These are phyloP conservation scores for Corella eumyota DNA, from an alignment of 23 tunicate species.

Conservation along the genomic window DNA sequence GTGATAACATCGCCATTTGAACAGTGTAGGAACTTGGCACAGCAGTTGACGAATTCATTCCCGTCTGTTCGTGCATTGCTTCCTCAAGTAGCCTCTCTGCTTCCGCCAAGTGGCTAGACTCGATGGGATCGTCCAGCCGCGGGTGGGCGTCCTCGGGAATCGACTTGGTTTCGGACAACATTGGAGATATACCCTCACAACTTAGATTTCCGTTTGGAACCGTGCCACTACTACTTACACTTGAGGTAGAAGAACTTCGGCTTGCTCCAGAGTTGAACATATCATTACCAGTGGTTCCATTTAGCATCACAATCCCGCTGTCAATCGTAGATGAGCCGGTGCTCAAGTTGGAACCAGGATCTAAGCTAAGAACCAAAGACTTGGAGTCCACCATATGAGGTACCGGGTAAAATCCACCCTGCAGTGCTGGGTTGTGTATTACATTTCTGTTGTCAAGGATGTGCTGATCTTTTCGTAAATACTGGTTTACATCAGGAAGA, in stretches of 20 bases:
- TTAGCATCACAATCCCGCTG: slow-evolving; percentile 3
- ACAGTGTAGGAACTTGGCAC: slow-evolving; percentile 7
- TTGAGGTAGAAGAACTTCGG: slow-evolving; percentile 15
- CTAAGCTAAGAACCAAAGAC: not conserved
- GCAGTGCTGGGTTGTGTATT: no score
- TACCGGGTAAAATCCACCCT: slow-evolving; percentile 1
- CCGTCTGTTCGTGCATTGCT: slow-evolving; percentile 10
- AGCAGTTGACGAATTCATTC: not conserved
- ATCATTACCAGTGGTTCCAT: slow-evolving; percentile 3
- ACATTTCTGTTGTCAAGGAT: no score
- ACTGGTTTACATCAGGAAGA: no score
- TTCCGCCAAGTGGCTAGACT: slow-evolving; percentile 3
- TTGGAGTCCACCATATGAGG: slow-evolving; percentile 5
- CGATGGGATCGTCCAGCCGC: not conserved
- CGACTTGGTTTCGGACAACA: slow-evolving; percentile 15
- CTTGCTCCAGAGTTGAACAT: slow-evolving; percentile 5
- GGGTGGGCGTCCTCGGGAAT: not conserved
- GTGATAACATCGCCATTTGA: slow-evolving; percentile 18
- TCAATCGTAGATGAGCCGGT: slow-evolving; percentile 14
- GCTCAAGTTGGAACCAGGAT: slow-evolving; percentile 9
- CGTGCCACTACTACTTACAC: slow-evolving; percentile 14
- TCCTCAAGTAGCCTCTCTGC: slow-evolving; percentile 17
- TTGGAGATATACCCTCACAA: slow-evolving; percentile 17
- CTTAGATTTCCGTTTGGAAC: slow-evolving; percentile 15
- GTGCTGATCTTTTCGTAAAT: no score